Evolutionary conservation across 2,797 vertebrate genomes (phyloP), one percentile per base, ranked within the genome.

Genomic region (Graptemys geographica): DNA sequence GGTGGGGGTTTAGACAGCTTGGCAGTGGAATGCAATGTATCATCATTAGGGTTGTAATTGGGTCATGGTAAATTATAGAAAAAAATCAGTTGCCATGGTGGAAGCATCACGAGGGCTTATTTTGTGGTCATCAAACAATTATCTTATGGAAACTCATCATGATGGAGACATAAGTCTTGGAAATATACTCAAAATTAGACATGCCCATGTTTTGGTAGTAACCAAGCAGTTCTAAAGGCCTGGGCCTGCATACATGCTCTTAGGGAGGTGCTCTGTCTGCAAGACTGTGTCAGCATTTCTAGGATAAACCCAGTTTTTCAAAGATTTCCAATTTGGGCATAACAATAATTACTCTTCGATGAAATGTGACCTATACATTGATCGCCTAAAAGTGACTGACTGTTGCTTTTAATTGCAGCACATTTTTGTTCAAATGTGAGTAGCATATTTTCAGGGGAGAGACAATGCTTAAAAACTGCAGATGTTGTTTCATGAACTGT

Each of bases 21-120:
- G 96, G 95, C 96, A 93, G 84, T 49, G 84, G 83, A 89, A 76
- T 86, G 89, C 81, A 90, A 69, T 65, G 83, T 96, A 93, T 96
- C 95, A 72, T 82, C 84, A 49, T 94, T 96, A 89, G 3, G 76
- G 94, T 81, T 96, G 92, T 76, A 94, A 96, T 96, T 96, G 95
- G 95, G 90, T 93, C 96, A 86, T 94, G 95, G 96, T 78, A 86
- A 96, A 95, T 93, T 96, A 96, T 97, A 96, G 93, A 92, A 96
- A 91, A 95, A 97, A 97, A 96, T 94, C 96, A 92, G 86, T 97
- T 97, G 87, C 81, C 94, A 92, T 96, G 96, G 96, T 95, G 88
- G 89, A 96, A 81, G 95, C 89, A 90, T 96, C 96, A 96, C 83
- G 88, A 89, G 84, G 79, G 88, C 95, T 95, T 96, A 97, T 96